Evolutionary conservation across 2,113 vertebrate genomes (phyloP), one percentile per base, ranked within the genome.

Genomic region (Dipodomys spectabilis): DNA sequence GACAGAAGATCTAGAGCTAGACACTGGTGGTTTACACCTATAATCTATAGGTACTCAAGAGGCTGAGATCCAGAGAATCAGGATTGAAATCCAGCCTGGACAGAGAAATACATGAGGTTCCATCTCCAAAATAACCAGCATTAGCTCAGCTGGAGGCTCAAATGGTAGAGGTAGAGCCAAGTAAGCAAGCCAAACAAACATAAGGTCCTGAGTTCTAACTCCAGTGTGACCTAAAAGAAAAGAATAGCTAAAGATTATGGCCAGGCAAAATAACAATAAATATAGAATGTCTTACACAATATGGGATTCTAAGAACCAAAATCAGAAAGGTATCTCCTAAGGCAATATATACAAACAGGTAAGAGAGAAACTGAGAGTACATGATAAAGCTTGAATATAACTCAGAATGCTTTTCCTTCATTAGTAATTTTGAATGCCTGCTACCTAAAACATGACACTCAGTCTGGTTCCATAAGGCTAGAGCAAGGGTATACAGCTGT

Each of bases 351-450:
- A 78, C 15, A n/a, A 39, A 74, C 4, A 90, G 15, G 71, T 23
- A 88, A 20, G 88, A 77, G 18, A 87, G 18, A 65, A n/a, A n/a
- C n/a, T 74, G 60, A 77, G 4, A 88, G 57, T 73, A 9, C 69
- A 90, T 16, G 32, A 49, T n/a, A 89, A 16, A 22, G 49, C 91
- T 57, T 91, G 27, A 95, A 94, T 68, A 35, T 5, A 88, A 39
- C 44, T 72, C 23, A 53, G 60, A 81, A 87, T 82, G 67, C 12
- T 32, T 72, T n/a, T 86, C 72, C 68, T 89, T 92, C 60, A 92
- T 62, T 13, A 35, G 30, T 71, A 68, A 95, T 15, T 72, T 60
- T 57, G 73, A 88, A 75, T 65, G 39, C 27, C 64, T 87, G 20
- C 2, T 72, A 44, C 32, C 73, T 73, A 53, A 90, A 15, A 77